These are phyloP conservation scores for Microctonus aethiopoides DNA, from an alignment of 2,888 invertebrate species.

Conservation along the genomic window DNA sequence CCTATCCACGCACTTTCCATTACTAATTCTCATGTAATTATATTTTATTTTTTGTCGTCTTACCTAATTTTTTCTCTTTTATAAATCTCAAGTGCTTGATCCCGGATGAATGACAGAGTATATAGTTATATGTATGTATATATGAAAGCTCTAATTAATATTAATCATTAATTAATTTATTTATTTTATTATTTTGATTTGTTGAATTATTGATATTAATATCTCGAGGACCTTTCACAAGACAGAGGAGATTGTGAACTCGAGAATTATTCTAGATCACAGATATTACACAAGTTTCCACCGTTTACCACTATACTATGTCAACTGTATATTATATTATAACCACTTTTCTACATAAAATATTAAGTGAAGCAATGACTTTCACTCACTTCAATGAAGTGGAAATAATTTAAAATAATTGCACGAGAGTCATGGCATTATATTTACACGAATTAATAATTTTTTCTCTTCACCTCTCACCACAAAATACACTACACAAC, in stretches of 20 bases:
- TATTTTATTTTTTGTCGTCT: not conserved
- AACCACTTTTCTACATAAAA: no score
- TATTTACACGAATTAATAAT: not conserved
- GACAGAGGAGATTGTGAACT: no score
- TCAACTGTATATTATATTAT: not conserved
- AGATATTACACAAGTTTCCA: conserved; percentile 1
- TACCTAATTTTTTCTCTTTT: not conserved
- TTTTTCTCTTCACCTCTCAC: conserved; percentile 1
- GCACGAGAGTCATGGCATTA: conserved; percentile 2
- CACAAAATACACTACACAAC: not conserved
- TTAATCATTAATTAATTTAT: not conserved
- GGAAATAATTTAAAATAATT: conserved; percentile 17
- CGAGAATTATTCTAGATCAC: no score
- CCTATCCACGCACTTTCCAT: conserved; percentile 31
- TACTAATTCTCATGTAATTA: conserved; percentile 3
- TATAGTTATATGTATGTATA: no score
- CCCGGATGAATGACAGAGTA: no score
- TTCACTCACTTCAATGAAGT: conserved; percentile 14
- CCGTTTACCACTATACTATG: conserved; percentile 20
- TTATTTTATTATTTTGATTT: not conserved
- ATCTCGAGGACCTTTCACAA: conserved; percentile 2
- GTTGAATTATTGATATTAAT: not conserved
- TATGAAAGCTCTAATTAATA: no score
- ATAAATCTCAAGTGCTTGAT: conserved; percentile 1
- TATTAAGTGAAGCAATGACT: conserved; percentile 7